Evolutionary conservation across 1,140 invertebrate genomes (phyloP).

Genomic region (Drosophila bifasciata): DNA sequence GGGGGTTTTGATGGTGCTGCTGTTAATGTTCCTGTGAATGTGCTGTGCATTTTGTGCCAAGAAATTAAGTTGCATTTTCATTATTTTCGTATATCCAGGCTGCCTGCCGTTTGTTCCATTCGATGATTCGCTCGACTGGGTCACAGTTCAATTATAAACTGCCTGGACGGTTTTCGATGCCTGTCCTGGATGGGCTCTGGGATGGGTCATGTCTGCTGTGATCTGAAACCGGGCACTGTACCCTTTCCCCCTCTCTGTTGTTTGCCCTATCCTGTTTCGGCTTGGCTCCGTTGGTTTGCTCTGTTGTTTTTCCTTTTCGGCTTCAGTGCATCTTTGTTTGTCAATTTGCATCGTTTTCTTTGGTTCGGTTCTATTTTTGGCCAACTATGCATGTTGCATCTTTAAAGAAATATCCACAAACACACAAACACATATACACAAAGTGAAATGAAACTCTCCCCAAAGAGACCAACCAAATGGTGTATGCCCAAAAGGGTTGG

Average conservation of each 20-base stretch:
- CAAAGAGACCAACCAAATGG: conserved; percentile 47
- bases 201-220: too few species aligned
- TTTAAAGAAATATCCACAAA: conserved; percentile 59
- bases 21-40: conserved; percentile 32
- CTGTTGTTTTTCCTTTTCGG: conserved; percentile 59
- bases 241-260: neutral
- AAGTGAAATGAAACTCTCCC: conserved; percentile 69
- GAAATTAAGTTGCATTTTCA: conserved; percentile 74
- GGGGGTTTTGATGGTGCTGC: too few species aligned
- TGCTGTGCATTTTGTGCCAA: conserved; percentile 48
- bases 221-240: too few species aligned
- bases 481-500: conserved; percentile 24
- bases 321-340: conserved; percentile 56
- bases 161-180: conserved; percentile 5
- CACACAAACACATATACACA: too few species aligned
- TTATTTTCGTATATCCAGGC: conserved; percentile 58
- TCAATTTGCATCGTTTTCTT: conserved; percentile 56
- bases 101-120: conserved; percentile 42
- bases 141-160: conserved; percentile 79
- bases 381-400: conserved; percentile 31
- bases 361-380: conserved; percentile 40
- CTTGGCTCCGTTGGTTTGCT: conserved; percentile 15
- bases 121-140: conserved; percentile 71
- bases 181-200: too few species aligned
- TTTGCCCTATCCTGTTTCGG: conserved; percentile 14